phyloP scores from a whole-genome alignment of 2,113 vertebrate genomes.

The Rhineura floridana region DNA sequence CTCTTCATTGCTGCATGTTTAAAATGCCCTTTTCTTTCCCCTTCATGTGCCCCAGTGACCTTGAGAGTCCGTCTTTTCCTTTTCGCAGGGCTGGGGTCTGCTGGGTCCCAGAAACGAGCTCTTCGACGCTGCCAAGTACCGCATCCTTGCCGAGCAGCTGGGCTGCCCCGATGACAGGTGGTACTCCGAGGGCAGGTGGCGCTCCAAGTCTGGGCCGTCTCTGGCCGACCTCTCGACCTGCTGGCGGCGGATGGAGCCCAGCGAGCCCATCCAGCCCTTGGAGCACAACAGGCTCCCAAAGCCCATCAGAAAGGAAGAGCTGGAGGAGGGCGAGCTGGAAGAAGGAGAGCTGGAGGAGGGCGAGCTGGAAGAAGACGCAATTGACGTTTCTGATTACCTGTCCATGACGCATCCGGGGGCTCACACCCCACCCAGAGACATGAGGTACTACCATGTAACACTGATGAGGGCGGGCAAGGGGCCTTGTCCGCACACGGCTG shows the following conservation, averaged over 20 bases:
- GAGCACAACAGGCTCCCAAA: conserved; percentile 73
- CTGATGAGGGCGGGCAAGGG: neutral
- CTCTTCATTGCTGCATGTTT: accelerated
- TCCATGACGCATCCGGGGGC: conserved; percentile 67
- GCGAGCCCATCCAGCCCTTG: conserved; percentile 74
- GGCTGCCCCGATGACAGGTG: conserved; percentile 75
- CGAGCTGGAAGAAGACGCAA: conserved; percentile 71
- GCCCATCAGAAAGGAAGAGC: conserved; percentile 74
- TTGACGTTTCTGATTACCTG: conserved; percentile 60
- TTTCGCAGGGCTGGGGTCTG: conserved; percentile 86
- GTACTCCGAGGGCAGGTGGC: conserved; percentile 77
- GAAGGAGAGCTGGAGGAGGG: conserved; percentile 80
- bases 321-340: conserved; percentile 79
- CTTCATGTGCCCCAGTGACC: neutral
- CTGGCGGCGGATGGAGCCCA: conserved; percentile 77
- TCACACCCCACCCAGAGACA: conserved; percentile 66
- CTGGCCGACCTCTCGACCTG: conserved; percentile 67
- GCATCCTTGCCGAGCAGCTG: conserved; percentile 70
- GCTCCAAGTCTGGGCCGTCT: conserved; percentile 71
- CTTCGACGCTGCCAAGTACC: conserved; percentile 73
- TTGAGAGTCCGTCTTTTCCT: accelerated
- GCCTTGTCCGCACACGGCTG: too few relatives aligned
- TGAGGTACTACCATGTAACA: conserved; percentile 56
- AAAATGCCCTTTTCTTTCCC: accelerated
- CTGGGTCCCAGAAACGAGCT: conserved; percentile 85